Base-by-base conservation (phyloP, 2,888 invertebrate species). In the Drosophila vallismaia region DNA sequence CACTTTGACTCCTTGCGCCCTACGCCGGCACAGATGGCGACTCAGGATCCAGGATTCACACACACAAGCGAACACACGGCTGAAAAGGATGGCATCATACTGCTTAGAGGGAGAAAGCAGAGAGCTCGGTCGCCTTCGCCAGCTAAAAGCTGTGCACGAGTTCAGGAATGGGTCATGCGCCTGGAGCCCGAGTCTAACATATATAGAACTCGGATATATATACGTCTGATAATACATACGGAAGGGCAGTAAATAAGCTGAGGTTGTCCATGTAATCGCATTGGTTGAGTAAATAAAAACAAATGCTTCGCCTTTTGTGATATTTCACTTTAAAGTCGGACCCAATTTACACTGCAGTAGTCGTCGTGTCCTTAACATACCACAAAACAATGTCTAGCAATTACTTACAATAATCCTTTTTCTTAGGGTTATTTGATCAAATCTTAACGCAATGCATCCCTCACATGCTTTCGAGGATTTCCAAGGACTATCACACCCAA, bases 141-240 rank as follows among this genome's bases (percentile, higher is more conserved):
- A 71, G 80, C 59, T 67, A 70, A 77, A 40, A 71, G 64, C 71
- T 63, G 77, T 77, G 72, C 62, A 60, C 57, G 77, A 79, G 90
- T 89, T 88, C 87, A 89, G 86, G 85, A 88, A 86, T 83, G 86
- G 89, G 88, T 89, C 89, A 89, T 89, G 89, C 90, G 89, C 89
- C 82, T 81, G 79, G 55, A 79, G 76, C 80, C 66, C 66, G 55
- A 62, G 71, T 62, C 74, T 70, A 74, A 58, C 71, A 45, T 67
- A 54, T 64, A 52, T 66, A 42, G 19, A 53, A 38, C 53, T 53
- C 8, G 45, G 46, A 67, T 59, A 58, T 68, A 62, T 77, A 60
- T 67, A 60, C 19, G 53, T 19, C 44, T 57, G 48, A 72, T 73
- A 76, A 59, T 53, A 72, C 54, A 75, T 58, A 62, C 57, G 58